Percentiles rank a stretch among this genome's conserved stretches.
Evolutionary conservation across 2,888 invertebrate species (phyloP).

Genomic region (Chrysodeixis includens): DNA sequence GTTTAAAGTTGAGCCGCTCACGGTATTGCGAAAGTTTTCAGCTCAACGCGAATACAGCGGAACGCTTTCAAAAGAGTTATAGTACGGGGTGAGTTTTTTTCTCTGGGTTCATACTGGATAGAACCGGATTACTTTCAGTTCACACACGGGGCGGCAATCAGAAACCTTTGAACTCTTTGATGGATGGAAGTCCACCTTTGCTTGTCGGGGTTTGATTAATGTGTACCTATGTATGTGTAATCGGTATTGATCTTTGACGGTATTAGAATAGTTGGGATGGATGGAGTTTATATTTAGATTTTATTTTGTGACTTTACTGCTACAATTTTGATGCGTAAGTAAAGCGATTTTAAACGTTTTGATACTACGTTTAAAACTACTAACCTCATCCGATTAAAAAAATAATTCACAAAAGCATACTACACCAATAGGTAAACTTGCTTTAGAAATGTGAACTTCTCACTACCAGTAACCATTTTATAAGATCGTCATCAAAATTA

Average conservation of each 20-base stretch:
- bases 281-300: neutral
- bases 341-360: too few relatives aligned
- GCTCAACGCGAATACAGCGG: slow-evolving; percentile 87
- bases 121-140: slow-evolving; percentile 80
- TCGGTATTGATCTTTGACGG: slow-evolving; percentile 10
- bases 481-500: neutral
- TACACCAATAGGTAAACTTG: neutral
- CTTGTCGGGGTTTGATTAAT: slow-evolving; percentile 45
- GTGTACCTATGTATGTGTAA: slow-evolving; percentile 22
- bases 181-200: slow-evolving; percentile 42
- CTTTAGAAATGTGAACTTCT: neutral
- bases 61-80: slow-evolving; percentile 87
- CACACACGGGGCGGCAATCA: slow-evolving; percentile 77
- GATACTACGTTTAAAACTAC: too few relatives aligned
- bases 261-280: neutral
- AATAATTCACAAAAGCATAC: too few relatives aligned
- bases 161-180: slow-evolving; percentile 73
- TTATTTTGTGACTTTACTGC: too few relatives aligned
- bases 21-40: slow-evolving; percentile 87
- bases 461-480: neutral
- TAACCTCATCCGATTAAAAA: too few relatives aligned
- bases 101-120: slow-evolving; percentile 61
- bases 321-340: too few relatives aligned
- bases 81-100: slow-evolving; percentile 77
- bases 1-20: slow-evolving; percentile 82